A percentile compares a stretch with the other conserved stretches of the same genome.
These are phyloP conservation scores for Ictalurus furcatus DNA, from an alignment of 2,113 vertebrate genomes.

Conservation along the genomic window DNA sequence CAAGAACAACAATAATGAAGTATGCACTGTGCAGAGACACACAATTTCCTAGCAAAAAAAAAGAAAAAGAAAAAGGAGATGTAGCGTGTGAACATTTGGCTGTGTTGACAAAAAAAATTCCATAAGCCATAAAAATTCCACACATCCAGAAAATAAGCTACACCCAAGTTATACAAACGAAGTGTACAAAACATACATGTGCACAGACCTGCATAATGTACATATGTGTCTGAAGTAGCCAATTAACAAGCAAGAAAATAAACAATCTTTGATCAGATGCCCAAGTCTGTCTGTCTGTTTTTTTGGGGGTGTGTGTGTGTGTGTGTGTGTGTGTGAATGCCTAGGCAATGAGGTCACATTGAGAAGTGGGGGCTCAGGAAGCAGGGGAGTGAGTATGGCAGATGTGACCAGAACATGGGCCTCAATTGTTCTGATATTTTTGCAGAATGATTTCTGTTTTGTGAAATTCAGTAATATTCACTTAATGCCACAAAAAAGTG, in stretches of 20 bases:
- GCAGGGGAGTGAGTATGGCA: not conserved
- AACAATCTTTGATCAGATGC: conserved; percentile 7
- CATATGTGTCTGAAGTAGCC: conserved; percentile 16
- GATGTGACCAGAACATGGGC: not conserved
- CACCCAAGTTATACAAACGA: not conserved
- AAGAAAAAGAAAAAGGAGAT: not conserved
- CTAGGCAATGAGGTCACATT: conserved; percentile 41
- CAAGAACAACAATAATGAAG: not conserved
- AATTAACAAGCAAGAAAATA: conserved; percentile 25
- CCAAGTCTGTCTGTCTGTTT: not conserved
- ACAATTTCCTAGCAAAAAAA: not conserved
- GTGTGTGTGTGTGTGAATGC: not conserved
- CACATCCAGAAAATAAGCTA: not conserved
- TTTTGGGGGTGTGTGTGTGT: not conserved
- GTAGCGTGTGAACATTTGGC: not conserved
- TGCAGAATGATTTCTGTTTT: not conserved
- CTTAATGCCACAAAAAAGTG: not conserved
- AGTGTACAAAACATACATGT: not conserved
- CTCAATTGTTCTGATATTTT: not conserved
- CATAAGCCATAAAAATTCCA: not conserved
- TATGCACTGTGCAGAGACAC: too few relatives aligned
- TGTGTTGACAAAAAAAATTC: conserved; percentile 6
- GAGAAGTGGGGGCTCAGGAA: not conserved
- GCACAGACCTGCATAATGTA: not conserved
- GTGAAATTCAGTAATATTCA: not conserved